phyloP scores from a whole-genome alignment of 2,888 invertebrate species.

The Eupithecia subumbrata region DNA sequence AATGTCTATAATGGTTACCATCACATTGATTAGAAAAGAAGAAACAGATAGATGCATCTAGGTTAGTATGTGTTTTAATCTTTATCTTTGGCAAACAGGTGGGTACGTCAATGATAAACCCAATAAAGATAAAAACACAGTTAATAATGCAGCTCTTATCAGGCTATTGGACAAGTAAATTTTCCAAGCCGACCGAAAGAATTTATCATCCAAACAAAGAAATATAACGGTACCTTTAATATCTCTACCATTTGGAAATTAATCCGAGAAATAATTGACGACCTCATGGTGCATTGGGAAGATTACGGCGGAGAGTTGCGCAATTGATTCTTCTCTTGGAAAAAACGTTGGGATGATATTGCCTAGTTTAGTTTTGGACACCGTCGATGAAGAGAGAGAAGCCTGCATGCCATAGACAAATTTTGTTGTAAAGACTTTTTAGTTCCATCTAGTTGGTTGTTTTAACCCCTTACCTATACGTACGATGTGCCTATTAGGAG shows the following conservation, averaged over 20 bases:
- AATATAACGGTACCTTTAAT: conserved; percentile 30
- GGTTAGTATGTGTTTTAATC: neutral
- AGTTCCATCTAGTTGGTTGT: neutral
- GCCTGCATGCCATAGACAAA: too few species aligned
- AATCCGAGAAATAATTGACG: conserved; percentile 20
- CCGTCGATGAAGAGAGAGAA: neutral
- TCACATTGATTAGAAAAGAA: neutral
- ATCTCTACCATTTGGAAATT: conserved; percentile 18
- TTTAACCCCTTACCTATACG: neutral
- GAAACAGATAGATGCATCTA: neutral
- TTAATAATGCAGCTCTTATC: conserved; percentile 12
- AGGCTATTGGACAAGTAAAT: neutral
- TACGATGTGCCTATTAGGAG: neutral
- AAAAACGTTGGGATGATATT: neutral
- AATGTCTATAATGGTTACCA: neutral
- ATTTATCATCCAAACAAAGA: conserved; percentile 19
- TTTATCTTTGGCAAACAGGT: conserved; percentile 1
- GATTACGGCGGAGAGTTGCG: neutral
- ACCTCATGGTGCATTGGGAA: neutral
- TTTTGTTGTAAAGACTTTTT: too few species aligned
- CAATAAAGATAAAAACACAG: conserved; percentile 3
- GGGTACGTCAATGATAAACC: conserved; percentile 1
- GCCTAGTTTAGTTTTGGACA: neutral
- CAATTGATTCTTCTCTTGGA: neutral
- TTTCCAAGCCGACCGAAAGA: conserved; percentile 16